Evolutionary conservation across 2,797 vertebrate species (phyloP).

Genomic region (Macropodus opercularis): DNA sequence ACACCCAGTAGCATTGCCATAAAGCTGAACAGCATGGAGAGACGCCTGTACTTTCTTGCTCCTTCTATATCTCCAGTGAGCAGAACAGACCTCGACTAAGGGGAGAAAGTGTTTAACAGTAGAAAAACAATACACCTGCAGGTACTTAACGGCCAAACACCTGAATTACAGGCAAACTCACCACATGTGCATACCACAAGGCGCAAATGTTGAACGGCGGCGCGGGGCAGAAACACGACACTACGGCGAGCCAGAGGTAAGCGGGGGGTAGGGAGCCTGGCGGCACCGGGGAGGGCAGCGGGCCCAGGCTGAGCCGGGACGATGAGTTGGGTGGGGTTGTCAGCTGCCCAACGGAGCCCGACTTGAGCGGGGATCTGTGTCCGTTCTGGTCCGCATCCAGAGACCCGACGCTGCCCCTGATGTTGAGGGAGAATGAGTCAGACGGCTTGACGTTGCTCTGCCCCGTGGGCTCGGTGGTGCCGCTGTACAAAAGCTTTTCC

Average conservation of each 20-base stretch:
- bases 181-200: slow-evolving; percentile 93
- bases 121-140: slow-evolving; percentile 3
- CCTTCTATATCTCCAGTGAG: slow-evolving; percentile 86
- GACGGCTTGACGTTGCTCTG: slow-evolving; percentile 81
- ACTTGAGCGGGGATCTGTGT: slow-evolving; percentile 79
- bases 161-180: slow-evolving; percentile 72
- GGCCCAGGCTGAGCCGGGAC: slow-evolving; percentile 83
- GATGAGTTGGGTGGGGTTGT: slow-evolving; percentile 73
- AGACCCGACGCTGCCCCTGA: slow-evolving; percentile 77
- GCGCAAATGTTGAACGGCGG: slow-evolving; percentile 90
- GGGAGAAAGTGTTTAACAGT: slow-evolving; percentile 8
- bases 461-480: slow-evolving; percentile 73
- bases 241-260: slow-evolving; percentile 89
- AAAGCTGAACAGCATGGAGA: slow-evolving; percentile 86
- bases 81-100: slow-evolving; percentile 87
- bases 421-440: slow-evolving; percentile 82
- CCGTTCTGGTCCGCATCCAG: slow-evolving; percentile 84
- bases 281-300: slow-evolving; percentile 77
- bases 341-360: slow-evolving; percentile 78
- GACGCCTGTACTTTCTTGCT: slow-evolving; percentile 85
- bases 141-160: background rate
- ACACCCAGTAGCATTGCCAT: slow-evolving; percentile 86
- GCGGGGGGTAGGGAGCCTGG: slow-evolving; percentile 70
- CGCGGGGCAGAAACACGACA: slow-evolving; percentile 93
- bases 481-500: slow-evolving; percentile 86